Conservation (phyloP, 2,113 vertebrate genomes). For the Oenanthe melanoleuca region DNA sequence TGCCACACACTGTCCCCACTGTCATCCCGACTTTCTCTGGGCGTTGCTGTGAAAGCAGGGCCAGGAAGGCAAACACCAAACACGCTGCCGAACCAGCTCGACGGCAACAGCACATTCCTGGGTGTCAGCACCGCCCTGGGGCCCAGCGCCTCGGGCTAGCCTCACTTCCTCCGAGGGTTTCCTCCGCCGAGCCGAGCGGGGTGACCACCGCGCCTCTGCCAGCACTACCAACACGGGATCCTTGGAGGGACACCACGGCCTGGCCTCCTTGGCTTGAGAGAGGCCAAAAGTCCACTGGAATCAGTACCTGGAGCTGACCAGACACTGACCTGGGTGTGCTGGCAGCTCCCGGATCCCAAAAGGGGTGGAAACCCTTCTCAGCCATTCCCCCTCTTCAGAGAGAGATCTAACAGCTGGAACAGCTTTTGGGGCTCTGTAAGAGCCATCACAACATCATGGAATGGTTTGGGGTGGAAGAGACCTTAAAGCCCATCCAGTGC, state of each 20-base stretch:
- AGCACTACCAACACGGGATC: background rate
- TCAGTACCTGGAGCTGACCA: background rate
- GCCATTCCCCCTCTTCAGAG: background rate
- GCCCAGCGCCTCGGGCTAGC: background rate
- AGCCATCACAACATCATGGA: background rate
- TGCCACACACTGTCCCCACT: background rate
- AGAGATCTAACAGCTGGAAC: background rate
- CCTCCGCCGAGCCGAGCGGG: background rate
- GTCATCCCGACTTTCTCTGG: background rate
- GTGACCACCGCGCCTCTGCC: background rate
- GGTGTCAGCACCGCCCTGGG: background rate
- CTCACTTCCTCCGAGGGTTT: slow-evolving; percentile 7
- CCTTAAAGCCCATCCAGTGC: background rate
- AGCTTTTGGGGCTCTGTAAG: background rate
- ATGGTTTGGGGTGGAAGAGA: background rate
- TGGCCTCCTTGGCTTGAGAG: background rate
- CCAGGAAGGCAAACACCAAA: background rate
- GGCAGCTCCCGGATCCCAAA: background rate
- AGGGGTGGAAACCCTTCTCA: background rate
- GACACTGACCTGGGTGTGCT: background rate
- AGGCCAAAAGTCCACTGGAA: background rate
- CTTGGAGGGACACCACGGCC: background rate
- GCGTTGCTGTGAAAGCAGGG: background rate
- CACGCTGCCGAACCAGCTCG: slow-evolving; percentile 47
- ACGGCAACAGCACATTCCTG: background rate